phyloP scores from a whole-genome alignment of 2,888 invertebrate species.

The Saturnia japonica region DNA sequence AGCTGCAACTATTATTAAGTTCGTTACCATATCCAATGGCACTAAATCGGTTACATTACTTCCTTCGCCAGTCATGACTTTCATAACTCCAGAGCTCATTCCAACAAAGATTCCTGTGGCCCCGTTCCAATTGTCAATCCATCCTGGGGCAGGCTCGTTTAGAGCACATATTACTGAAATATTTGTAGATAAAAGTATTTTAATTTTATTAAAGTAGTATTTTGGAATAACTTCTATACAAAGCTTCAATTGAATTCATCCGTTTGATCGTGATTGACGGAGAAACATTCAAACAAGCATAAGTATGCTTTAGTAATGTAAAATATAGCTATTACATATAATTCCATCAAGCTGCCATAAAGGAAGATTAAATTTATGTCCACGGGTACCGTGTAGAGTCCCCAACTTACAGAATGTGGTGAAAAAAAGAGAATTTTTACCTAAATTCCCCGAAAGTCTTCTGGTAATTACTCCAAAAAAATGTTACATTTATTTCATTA shows the following conservation, averaged over 20 bases:
- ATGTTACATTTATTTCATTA: no score
- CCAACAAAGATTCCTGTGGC: constrained; percentile 39
- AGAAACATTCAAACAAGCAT: no score
- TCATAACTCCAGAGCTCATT: constrained; percentile 36
- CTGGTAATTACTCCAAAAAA: no score
- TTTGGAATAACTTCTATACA: neutral
- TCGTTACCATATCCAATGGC: constrained; percentile 46
- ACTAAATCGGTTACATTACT: constrained; percentile 39
- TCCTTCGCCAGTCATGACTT: constrained; percentile 32
- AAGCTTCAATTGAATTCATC: no score
- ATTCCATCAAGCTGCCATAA: no score
- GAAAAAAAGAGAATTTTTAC: neutral
- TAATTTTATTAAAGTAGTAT: neutral
- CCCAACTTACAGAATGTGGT: no score
- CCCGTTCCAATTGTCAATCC: constrained; percentile 49
- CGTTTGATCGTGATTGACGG: no score
- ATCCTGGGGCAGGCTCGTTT: constrained; percentile 45
- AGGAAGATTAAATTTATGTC: no score
- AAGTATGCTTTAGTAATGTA: no score
- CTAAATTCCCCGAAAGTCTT: no score
- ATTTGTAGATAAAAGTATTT: neutral
- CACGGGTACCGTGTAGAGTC: neutral
- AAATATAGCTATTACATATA: no score
- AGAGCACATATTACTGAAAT: constrained; percentile 43
- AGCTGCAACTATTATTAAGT: constrained; percentile 42